Percentiles rank a stretch among this genome's conserved stretches.
phyloP scores from a whole-genome alignment of 2,113 vertebrate species.

The Cebidichthys violaceus region DNA sequence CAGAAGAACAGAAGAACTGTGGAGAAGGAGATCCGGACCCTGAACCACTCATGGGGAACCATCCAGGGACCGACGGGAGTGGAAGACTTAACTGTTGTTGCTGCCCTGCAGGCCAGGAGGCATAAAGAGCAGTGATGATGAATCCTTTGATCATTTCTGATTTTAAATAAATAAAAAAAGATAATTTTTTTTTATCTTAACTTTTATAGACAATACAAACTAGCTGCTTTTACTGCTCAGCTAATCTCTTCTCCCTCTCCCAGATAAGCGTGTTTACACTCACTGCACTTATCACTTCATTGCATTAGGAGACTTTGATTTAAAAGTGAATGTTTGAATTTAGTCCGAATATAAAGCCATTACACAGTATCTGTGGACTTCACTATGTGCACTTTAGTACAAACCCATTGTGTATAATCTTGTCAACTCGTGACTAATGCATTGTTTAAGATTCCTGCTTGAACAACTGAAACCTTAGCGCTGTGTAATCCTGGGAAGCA shows the following conservation, averaged over 20 bases:
- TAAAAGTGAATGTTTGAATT: constrained; percentile 19
- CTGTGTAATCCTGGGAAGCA: constrained; percentile 17
- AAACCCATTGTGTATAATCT: not conserved
- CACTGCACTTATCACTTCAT: constrained; percentile 21
- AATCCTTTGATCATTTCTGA: not conserved
- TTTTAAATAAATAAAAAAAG: not conserved
- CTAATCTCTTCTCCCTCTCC: not conserved
- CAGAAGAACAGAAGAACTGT: no score
- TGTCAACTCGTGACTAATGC: constrained; percentile 3
- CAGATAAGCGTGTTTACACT: constrained; percentile 22
- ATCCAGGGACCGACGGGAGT: no score
- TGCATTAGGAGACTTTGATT: not conserved
- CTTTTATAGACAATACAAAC: not conserved
- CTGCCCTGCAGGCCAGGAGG: no score
- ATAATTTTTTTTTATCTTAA: not conserved
- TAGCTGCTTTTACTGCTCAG: not conserved
- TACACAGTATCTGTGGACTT: not conserved
- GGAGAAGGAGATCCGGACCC: no score
- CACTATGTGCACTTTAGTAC: not conserved
- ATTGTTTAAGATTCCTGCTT: constrained; percentile 6
- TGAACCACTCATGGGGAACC: no score
- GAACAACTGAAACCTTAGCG: not conserved
- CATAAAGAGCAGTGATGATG: no score
- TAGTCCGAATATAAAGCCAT: constrained; percentile 12
- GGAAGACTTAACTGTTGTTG: no score